Evolutionary conservation across 2,888 invertebrate genomes (phyloP).

Genomic region (Uropetala carovei): DNA sequence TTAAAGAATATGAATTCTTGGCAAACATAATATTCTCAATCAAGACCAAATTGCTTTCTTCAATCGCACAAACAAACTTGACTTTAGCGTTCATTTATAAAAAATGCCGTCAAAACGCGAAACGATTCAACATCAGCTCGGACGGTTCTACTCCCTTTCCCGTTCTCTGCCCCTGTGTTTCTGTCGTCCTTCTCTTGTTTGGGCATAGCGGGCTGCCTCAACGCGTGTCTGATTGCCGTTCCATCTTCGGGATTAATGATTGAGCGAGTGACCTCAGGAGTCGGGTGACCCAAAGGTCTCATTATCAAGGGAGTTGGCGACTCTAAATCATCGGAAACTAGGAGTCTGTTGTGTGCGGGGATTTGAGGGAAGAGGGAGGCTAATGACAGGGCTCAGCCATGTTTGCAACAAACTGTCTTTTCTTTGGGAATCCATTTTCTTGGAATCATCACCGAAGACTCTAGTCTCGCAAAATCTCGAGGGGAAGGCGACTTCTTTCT

Average conservation of each 20-base stretch:
- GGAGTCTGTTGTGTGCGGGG: background rate
- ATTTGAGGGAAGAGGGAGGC: background rate
- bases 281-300: slow-evolving; percentile 40
- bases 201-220: background rate
- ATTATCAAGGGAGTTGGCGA: background rate
- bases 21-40: too few relatives aligned
- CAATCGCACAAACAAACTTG: too few relatives aligned
- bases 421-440: slow-evolving; percentile 54
- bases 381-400: slow-evolving; percentile 31
- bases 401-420: background rate
- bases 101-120: too few relatives aligned
- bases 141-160: too few relatives aligned
- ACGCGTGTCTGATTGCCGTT: background rate
- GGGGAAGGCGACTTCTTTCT: background rate
- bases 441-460: background rate
- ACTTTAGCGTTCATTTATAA: too few relatives aligned
- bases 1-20: too few relatives aligned
- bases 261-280: slow-evolving; percentile 33
- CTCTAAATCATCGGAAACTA: slow-evolving; percentile 34
- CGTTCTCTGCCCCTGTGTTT: too few relatives aligned
- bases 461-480: too few relatives aligned
- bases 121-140: too few relatives aligned
- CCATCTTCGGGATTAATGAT: slow-evolving; percentile 32
- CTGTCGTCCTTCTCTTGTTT: too few relatives aligned
- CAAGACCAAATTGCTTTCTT: too few relatives aligned